Conservation (phyloP, 2,113 vertebrate species). For the Brienomyrus brachyistius region DNA sequence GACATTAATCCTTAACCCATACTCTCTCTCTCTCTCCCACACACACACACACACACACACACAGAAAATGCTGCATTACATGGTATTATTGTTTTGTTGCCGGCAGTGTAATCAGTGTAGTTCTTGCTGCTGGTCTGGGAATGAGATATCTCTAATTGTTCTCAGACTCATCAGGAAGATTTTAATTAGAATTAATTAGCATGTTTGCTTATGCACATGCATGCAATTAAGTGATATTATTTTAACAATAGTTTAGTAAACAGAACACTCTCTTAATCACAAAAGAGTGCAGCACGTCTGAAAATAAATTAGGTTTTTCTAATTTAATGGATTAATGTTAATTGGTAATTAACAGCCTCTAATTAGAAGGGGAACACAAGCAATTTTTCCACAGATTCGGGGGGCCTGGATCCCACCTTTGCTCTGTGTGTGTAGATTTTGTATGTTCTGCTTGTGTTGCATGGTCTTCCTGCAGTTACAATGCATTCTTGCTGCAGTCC, state of each 20-base stretch:
- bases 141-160: slow-evolving; percentile 53
- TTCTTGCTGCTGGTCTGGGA: slow-evolving; percentile 22
- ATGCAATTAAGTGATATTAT: slow-evolving; percentile 51
- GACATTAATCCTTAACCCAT: not conserved
- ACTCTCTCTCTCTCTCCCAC: not conserved
- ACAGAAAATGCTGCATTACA: not conserved
- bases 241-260: slow-evolving; percentile 47
- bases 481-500: not conserved
- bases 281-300: slow-evolving; percentile 52
- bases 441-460: not conserved
- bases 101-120: slow-evolving; percentile 23
- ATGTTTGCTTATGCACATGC: slow-evolving; percentile 64
- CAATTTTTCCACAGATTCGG: not conserved
- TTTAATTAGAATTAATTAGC: slow-evolving; percentile 66
- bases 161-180: slow-evolving; percentile 59
- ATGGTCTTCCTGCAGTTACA: not conserved
- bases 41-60: not conserved
- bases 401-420: not conserved
- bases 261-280: slow-evolving; percentile 48
- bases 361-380: slow-evolving; percentile 47
- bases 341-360: slow-evolving; percentile 66
- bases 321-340: slow-evolving; percentile 66
- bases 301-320: slow-evolving; percentile 58
- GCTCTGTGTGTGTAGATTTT: not conserved
- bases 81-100: not conserved